phyloP scores from a whole-genome alignment of 2,113 vertebrate species.

The Neofelis nebulosa region DNA sequence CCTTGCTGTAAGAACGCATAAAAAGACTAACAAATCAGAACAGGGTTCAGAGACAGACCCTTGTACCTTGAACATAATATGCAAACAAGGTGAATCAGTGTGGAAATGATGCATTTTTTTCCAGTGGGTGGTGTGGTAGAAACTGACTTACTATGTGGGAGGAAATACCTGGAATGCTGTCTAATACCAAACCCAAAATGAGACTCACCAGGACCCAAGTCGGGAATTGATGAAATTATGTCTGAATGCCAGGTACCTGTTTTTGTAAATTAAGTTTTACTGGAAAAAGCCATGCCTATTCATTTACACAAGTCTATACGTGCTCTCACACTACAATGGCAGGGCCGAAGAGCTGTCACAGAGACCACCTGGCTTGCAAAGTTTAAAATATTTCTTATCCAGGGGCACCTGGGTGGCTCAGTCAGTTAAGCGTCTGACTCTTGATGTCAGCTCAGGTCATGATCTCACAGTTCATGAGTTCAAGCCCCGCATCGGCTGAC shows the following conservation, averaged over 20 bases:
- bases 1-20: not conserved
- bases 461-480: too few species aligned
- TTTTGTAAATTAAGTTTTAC: not conserved
- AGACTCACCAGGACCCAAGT: not conserved
- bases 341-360: not conserved
- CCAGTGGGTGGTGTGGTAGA: not conserved
- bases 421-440: too few species aligned
- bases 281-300: not conserved
- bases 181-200: not conserved
- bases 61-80: not conserved
- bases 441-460: too few species aligned
- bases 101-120: not conserved
- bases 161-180: not conserved
- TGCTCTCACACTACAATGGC: not conserved
- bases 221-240: not conserved
- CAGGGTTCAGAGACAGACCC: not conserved
- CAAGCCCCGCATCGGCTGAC: too few species aligned
- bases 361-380: not conserved
- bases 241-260: not conserved
- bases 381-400: not conserved
- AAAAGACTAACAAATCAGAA: not conserved
- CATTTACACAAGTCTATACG: not conserved
- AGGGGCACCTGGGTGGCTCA: not conserved
- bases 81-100: not conserved
- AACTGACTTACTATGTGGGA: not conserved